These are phyloP conservation scores for Kradibia gibbosae DNA, from an alignment of 1,140 invertebrate species.

Conservation along the genomic window DNA sequence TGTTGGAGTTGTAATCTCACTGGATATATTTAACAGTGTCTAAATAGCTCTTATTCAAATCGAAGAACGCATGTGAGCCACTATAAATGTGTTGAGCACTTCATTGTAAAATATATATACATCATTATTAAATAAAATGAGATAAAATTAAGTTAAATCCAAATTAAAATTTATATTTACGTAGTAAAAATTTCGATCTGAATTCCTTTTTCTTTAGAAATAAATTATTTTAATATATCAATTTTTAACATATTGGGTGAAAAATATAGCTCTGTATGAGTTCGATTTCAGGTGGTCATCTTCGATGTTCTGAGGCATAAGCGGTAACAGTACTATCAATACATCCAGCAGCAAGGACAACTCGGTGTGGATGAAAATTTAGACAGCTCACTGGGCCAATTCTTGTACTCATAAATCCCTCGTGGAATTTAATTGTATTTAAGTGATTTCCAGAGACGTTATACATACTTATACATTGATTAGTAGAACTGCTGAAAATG, in stretches of 20 bases:
- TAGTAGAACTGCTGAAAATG: conserved; percentile 83
- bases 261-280: conserved; percentile 53
- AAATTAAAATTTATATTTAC: conserved; percentile 44
- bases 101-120: neutral
- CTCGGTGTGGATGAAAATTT: conserved; percentile 88
- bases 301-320: conserved; percentile 79
- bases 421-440: conserved; percentile 87
- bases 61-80: neutral
- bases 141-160: conserved; percentile 38
- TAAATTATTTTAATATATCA: conserved; percentile 15
- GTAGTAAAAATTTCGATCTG: neutral
- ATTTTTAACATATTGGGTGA: conserved; percentile 33
- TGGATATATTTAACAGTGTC: conserved; percentile 37
- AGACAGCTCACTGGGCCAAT: conserved; percentile 89
- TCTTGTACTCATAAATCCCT: conserved; percentile 91
- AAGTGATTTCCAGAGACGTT: conserved; percentile 80
- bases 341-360: conserved; percentile 84
- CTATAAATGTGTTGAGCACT: neutral
- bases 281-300: conserved; percentile 77
- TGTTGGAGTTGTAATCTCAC: neutral
- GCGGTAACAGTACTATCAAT: conserved; percentile 85
- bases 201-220: neutral
- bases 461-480: conserved; percentile 87
- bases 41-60: too few relatives aligned
- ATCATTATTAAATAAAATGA: conserved; percentile 22